Conservation (phyloP, 2,888 invertebrate genomes). For the Monochamus alternatus region DNA sequence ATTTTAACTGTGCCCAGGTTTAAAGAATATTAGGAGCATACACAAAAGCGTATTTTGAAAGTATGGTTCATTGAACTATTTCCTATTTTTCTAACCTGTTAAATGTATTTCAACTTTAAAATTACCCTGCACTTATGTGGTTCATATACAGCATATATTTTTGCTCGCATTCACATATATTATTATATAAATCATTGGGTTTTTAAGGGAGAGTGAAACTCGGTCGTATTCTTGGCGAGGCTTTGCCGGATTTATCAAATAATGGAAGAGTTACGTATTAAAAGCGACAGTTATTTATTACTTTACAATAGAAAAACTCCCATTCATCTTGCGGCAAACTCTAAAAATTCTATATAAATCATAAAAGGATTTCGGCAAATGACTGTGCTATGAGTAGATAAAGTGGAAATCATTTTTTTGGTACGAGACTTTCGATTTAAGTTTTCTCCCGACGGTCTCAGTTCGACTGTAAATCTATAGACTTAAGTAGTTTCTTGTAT, state of each 20-base stretch:
- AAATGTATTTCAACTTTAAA: no score
- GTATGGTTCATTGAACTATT: no score
- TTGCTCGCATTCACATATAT: neutral
- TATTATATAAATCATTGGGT: constrained; percentile 21
- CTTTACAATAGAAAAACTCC: constrained; percentile 39
- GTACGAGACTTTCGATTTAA: neutral
- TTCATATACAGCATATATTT: no score
- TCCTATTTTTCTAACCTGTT: no score
- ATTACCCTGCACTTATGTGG: no score
- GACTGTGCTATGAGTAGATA: constrained; percentile 32
- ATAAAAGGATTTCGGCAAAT: constrained; percentile 35
- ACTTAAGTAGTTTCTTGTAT: neutral
- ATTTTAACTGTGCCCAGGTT: no score
- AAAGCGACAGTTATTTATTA: constrained; percentile 39
- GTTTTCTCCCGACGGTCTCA: constrained; percentile 7
- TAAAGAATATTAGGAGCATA: no score
- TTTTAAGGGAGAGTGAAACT: constrained; percentile 22
- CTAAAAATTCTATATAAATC: constrained; percentile 37
- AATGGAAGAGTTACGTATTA: constrained; percentile 39
- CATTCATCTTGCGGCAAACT: constrained; percentile 32
- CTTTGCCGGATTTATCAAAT: constrained; percentile 28
- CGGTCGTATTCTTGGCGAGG: neutral
- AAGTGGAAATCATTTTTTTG: constrained; percentile 22
- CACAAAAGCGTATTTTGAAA: no score
- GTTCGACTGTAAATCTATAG: neutral